Evolutionary conservation across 2,797 vertebrate species (phyloP).

Genomic region (Cuculus canorus): DNA sequence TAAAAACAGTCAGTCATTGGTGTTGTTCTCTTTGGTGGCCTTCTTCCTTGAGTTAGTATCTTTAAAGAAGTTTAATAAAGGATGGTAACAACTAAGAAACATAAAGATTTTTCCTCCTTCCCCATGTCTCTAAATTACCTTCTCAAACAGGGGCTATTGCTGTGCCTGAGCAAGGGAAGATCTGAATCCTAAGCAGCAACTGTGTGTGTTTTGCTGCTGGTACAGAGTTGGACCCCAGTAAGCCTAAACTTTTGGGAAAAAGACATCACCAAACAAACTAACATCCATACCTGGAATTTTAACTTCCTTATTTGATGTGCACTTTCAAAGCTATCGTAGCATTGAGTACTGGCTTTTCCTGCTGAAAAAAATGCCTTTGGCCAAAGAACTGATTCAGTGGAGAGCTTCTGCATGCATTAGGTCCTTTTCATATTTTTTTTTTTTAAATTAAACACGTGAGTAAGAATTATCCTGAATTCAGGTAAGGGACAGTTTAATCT

Average conservation of each 20-base stretch:
- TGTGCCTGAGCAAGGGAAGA: neutral
- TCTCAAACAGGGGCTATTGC: neutral
- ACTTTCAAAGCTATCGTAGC: neutral
- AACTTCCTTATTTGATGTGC: neutral
- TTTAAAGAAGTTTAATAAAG: neutral
- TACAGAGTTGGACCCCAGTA: neutral
- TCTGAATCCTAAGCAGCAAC: neutral
- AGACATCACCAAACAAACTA: neutral
- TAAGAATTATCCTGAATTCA: neutral
- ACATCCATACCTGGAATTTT: neutral
- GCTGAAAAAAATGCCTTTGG: neutral
- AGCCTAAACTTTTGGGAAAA: neutral
- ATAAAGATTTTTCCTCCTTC: neutral
- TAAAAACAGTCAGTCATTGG: neutral
- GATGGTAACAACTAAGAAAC: neutral
- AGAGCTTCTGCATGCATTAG: neutral
- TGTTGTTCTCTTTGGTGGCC: neutral
- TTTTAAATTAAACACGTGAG: neutral
- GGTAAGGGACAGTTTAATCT: neutral
- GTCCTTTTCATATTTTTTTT: neutral
- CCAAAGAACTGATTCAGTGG: neutral
- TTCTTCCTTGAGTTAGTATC: neutral
- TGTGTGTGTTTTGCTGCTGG: neutral
- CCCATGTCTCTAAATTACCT: neutral
- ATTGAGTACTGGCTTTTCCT: neutral